Base-by-base conservation (phyloP, 2,888 invertebrate species). In the Leptogaster cylindrica region DNA sequence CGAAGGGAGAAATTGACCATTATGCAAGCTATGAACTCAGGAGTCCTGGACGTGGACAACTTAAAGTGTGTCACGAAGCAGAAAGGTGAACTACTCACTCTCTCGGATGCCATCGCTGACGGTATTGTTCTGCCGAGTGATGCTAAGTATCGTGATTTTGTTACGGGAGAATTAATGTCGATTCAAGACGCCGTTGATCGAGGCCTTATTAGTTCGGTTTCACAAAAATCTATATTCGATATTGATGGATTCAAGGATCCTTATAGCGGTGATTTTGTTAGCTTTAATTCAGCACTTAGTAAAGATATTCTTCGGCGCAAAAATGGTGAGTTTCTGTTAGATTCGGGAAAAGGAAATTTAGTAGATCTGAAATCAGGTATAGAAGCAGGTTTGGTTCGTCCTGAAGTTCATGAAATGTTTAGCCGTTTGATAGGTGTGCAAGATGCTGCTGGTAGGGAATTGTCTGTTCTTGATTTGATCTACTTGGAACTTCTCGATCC, bases 171-270 rank as follows among this genome's bases (percentile, higher is more conserved):
- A 80, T 82, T 88, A 12, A 85, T 92, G 69, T 85, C 89, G 18
- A 87, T 97, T 70, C 86, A 88, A 14, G 95, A 96, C 78, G 97
- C 97, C 0, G 93, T 95, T 12, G 89, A 92, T 76, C 88, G 91
- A 68, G 97, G 97, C 71, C 86, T 94, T 48, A 90, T 97, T 67
- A 91, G 91, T 23, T 93, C 94, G 1, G 90, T 95, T 16, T 87
- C 90, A 3, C 90, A 92, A 77, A 90, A 90, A 79, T 92, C 93
- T 1, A 91, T 96, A 73, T 96, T 96, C 77, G 92, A 95, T 78
- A 93, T 97, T 70, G 94, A 95, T 74, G 95, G 92, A 65, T 92
- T 95, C 77, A 90, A 89, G 77, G 92, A 93, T 79, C 89, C 91
- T 0, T 86, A 89, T 74, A 90, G 90, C 55, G 89, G 88, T 33